Base-by-base conservation (phyloP, 2,888 invertebrate genomes). In the Agapostemon virescens region DNA sequence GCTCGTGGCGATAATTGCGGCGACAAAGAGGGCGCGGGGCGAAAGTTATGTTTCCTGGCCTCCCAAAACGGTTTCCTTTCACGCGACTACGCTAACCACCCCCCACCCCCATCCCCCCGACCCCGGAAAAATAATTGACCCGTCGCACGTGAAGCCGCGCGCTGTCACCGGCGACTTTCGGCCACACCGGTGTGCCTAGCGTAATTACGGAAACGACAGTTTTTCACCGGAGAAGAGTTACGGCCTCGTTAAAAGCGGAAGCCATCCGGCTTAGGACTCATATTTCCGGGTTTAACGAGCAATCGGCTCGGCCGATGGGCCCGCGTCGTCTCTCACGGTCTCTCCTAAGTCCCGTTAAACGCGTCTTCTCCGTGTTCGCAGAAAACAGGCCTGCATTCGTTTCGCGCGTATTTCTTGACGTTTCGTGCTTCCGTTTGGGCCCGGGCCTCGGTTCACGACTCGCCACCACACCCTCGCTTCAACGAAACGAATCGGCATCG, bases 401-500 rank as follows among this genome's bases (percentile, higher is more conserved):
- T 74, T 45, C 45, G 6, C 45, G 45, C n/a, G n/a, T 49, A 1
- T 49, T 49, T 49, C n/a, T 11, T 7, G 49, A 1, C 49, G n/a
- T 49, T 49, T n/a, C 11, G 49, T 2, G 9, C n/a, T 45, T n/a
- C 20, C 45, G 20, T n/a, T n/a, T n/a, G 45, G n/a, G n/a, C 20
- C 20, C 45, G 7, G n/a, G n/a, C 9, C n/a, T 49, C 49, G 7
- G n/a, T 15, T 6, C 26, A 15, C 30, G 15, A 26, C 58, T 30
- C 58, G 26, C 26, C 20, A 2, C n/a, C 52, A 17, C 15, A 13
- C 40, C 23, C 52, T 3, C 38, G 49, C n/a, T 66, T 68, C 69
- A 77, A 71, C 82, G 81, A 86, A 84, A 83, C 84, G 78, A 84
- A 83, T 83, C 77, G 70, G 68, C 72, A 33, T 77, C 75, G 74